phyloP scores from a whole-genome alignment of 92 coral and sea anemone genomes.

The Phenganax subtilis region DNA sequence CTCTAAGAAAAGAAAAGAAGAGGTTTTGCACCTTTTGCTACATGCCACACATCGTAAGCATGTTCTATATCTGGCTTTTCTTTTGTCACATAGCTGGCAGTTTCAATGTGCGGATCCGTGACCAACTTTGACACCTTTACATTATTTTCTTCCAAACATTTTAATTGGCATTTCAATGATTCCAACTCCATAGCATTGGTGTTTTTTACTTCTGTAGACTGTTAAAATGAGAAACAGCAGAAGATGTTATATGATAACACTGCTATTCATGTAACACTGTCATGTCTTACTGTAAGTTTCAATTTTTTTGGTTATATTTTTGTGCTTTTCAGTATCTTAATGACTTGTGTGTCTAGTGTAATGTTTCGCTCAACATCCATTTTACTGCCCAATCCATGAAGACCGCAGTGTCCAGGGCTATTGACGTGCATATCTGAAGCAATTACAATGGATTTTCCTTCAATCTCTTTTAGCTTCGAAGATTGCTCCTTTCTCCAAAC shows the following conservation, averaged over 20 bases:
- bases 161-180: slow-evolving; percentile 32
- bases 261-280: not conserved
- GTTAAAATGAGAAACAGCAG: not conserved
- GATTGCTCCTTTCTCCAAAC: too few relatives aligned
- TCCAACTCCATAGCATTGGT: slow-evolving; percentile 38
- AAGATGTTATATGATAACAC: not conserved
- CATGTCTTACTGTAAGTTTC: not conserved
- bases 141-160: slow-evolving; percentile 28
- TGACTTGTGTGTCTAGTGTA: slow-evolving; percentile 37
- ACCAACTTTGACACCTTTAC: slow-evolving; percentile 32
- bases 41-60: slow-evolving; percentile 32
- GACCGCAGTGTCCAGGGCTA: too few relatives aligned
- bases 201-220: slow-evolving; percentile 32
- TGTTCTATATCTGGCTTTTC: slow-evolving; percentile 33
- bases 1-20: not conserved
- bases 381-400: not conserved
- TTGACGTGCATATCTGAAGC: too few relatives aligned
- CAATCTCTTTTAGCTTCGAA: too few relatives aligned
- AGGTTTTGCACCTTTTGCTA: slow-evolving; percentile 32
- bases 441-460: too few relatives aligned
- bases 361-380: slow-evolving; percentile 33
- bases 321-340: slow-evolving; percentile 24
- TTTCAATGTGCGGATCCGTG: slow-evolving; percentile 34
- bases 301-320: not conserved
- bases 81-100: slow-evolving; percentile 11